These are phyloP conservation scores for Paramuricea clavata DNA, from an alignment of 92 coral and sea anemone genomes.

Conservation along the genomic window DNA sequence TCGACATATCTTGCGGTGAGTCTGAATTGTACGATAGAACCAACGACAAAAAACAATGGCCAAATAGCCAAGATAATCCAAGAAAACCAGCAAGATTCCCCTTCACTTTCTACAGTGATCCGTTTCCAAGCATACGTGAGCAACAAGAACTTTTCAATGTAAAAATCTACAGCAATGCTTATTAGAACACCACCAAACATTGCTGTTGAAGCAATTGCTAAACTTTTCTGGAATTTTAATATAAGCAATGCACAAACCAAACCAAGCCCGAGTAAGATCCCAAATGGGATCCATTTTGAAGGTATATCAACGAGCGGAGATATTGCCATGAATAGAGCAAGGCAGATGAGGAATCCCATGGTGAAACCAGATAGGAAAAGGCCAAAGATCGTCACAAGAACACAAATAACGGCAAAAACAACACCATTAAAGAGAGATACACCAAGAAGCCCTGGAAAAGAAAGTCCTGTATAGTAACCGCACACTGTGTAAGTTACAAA, in stretches of 20 bases:
- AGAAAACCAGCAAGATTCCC: slow-evolving; percentile 79
- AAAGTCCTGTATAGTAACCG: slow-evolving; percentile 78
- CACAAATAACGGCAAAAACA: slow-evolving; percentile 89
- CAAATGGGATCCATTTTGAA: slow-evolving; percentile 91
- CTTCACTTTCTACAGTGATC: slow-evolving; percentile 77
- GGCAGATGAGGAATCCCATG: slow-evolving; percentile 87
- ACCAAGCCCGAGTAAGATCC: slow-evolving; percentile 83
- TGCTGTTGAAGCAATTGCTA: slow-evolving; percentile 81
- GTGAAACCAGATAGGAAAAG: slow-evolving; percentile 91
- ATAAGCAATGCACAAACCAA: slow-evolving; percentile 75
- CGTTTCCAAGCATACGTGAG: slow-evolving; percentile 79
- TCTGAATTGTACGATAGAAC: slow-evolving; percentile 80
- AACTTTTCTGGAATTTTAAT: slow-evolving; percentile 86
- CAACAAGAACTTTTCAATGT: slow-evolving; percentile 83
- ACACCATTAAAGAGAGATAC: slow-evolving; percentile 89
- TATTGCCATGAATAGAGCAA: slow-evolving; percentile 73
- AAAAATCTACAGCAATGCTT: slow-evolving; percentile 82
- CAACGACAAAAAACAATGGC: slow-evolving; percentile 85
- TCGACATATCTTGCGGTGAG: slow-evolving; percentile 81
- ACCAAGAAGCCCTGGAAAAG: slow-evolving; percentile 84
- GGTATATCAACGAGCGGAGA: slow-evolving; percentile 75
- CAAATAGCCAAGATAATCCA: slow-evolving; percentile 85
- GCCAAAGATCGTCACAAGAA: slow-evolving; percentile 88
- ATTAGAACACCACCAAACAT: slow-evolving; percentile 87
- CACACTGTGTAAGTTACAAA: slow-evolving; percentile 87